Conservation (phyloP, 2,797 vertebrate genomes). For the Pteropus rufus region DNA sequence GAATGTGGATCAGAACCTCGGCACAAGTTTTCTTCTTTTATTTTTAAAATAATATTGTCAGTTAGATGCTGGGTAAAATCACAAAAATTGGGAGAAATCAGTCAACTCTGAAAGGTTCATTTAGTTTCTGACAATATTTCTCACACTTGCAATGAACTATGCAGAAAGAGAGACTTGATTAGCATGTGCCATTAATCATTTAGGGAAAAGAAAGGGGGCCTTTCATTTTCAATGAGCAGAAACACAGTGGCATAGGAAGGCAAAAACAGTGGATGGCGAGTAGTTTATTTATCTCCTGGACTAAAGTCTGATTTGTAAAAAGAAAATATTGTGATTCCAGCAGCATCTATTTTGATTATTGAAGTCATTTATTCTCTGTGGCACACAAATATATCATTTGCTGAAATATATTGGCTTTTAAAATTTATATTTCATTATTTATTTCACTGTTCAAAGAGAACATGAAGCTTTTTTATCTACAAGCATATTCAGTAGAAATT, state of each 20-base stretch:
- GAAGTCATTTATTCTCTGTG: constrained; percentile 29
- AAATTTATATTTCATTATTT: constrained; percentile 35
- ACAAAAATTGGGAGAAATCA: constrained; percentile 18
- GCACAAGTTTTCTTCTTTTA: not conserved
- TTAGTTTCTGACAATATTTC: constrained; percentile 72
- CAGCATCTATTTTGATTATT: constrained; percentile 56
- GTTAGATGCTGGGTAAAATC: constrained; percentile 12
- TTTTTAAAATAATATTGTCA: not conserved
- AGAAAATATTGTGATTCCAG: constrained; percentile 36
- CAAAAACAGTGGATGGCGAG: constrained; percentile 59
- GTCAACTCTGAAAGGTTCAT: constrained; percentile 58
- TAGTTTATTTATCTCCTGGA: constrained; percentile 49
- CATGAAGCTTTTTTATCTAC: not conserved
- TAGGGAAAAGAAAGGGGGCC: constrained; percentile 57
- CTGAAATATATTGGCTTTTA: not conserved
- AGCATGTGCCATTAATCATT: constrained; percentile 78
- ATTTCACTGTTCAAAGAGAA: constrained; percentile 42
- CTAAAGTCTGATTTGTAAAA: constrained; percentile 58
- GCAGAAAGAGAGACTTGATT: constrained; percentile 67
- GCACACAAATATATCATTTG: constrained; percentile 50
- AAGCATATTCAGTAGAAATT: not conserved
- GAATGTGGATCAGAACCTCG: not conserved
- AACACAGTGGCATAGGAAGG: constrained; percentile 62
- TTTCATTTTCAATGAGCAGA: constrained; percentile 73
- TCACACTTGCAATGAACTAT: constrained; percentile 54